phyloP scores from a whole-genome alignment of 2,888 invertebrate genomes.

The Cantharis rustica region DNA sequence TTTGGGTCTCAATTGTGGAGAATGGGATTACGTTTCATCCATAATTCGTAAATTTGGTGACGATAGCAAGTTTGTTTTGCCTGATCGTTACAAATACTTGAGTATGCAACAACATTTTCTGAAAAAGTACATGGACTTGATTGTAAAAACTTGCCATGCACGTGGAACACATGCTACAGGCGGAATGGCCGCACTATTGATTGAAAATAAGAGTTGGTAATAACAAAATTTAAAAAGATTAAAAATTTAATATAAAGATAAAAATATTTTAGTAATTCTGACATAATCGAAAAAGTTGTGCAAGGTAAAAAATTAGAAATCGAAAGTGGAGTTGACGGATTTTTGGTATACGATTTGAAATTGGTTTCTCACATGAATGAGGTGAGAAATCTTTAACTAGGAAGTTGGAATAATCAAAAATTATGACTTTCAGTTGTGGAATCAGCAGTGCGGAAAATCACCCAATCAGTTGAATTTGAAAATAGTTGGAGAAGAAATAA shows the following conservation, averaged over 20 bases:
- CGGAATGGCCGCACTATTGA: constrained; percentile 69
- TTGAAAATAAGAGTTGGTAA: constrained; percentile 51
- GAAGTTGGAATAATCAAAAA: background rate
- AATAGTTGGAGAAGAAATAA: constrained; percentile 52
- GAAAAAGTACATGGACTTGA: constrained; percentile 64
- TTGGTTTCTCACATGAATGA: constrained; percentile 64
- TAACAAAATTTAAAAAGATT: background rate
- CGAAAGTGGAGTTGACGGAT: constrained; percentile 67
- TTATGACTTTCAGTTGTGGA: constrained; percentile 26
- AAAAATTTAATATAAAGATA: no score
- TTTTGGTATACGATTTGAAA: constrained; percentile 70
- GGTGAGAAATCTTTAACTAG: constrained; percentile 45
- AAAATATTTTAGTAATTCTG: constrained; percentile 52
- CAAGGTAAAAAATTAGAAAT: constrained; percentile 63
- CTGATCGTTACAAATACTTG: constrained; percentile 71
- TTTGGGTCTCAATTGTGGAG: constrained; percentile 73
- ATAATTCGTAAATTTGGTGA: constrained; percentile 69
- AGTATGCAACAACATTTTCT: constrained; percentile 69
- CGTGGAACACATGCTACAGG: constrained; percentile 69
- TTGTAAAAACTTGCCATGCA: constrained; percentile 64
- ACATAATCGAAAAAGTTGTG: constrained; percentile 57
- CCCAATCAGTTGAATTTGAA: constrained; percentile 61
- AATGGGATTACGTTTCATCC: constrained; percentile 75
- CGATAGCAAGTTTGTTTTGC: constrained; percentile 62
- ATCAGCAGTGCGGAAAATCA: constrained; percentile 41